Conservation (phyloP, 1,140 invertebrate species). For the Trissolcus basalis region DNA sequence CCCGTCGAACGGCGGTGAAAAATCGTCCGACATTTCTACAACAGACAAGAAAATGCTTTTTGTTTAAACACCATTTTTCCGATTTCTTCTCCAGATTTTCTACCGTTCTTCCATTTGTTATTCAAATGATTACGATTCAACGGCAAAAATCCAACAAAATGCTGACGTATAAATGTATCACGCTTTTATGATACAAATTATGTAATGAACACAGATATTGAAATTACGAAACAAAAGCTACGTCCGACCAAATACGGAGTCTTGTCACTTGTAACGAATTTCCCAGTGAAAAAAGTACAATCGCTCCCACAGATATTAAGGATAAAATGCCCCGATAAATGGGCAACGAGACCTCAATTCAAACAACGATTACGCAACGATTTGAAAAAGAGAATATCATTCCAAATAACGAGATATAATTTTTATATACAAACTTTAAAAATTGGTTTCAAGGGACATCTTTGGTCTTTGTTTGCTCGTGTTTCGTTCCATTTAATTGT, state of each 20-base stretch:
- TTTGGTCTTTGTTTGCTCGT: too few relatives aligned
- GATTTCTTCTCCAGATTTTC: background rate
- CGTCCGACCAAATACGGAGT: background rate
- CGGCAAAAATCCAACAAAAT: background rate
- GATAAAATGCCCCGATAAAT: too few relatives aligned
- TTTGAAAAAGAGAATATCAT: too few relatives aligned
- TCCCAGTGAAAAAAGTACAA: background rate
- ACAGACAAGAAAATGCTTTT: constrained; percentile 14
- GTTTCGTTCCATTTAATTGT: too few relatives aligned
- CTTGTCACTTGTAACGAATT: background rate
- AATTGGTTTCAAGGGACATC: too few relatives aligned
- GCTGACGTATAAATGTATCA: background rate
- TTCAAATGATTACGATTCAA: too few relatives aligned
- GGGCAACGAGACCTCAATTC: too few relatives aligned
- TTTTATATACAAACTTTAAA: too few relatives aligned
- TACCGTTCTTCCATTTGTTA: too few relatives aligned
- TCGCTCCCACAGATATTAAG: too few relatives aligned
- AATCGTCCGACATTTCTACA: constrained; percentile 35
- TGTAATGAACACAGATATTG: background rate
- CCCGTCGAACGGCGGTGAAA: constrained; percentile 24
- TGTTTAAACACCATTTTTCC: background rate
- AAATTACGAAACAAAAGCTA: background rate
- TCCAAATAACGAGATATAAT: too few relatives aligned
- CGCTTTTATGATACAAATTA: background rate
- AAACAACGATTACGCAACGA: too few relatives aligned